Evolutionary conservation across 1,140 invertebrate species (phyloP).

Genomic region (Macrobrachium rosenbergii): DNA sequence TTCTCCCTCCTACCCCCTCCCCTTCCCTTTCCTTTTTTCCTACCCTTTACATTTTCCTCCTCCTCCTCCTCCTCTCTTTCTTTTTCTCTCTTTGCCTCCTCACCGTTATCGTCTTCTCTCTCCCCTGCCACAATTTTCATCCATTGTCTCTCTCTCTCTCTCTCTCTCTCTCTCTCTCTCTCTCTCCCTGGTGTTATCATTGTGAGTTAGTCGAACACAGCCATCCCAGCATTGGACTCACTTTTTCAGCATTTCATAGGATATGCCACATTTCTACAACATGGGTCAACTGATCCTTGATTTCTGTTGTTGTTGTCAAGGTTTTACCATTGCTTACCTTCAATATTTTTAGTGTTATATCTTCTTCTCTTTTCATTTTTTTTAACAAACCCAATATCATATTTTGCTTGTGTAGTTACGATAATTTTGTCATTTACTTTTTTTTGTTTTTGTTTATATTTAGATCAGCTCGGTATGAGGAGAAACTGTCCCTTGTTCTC

Average conservation of each 20-base stretch:
- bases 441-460: no score
- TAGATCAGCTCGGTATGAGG: no score
- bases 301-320: not conserved
- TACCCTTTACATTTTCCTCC: not conserved
- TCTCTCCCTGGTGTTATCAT: slow-evolving; percentile 6
- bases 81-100: not conserved
- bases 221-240: not conserved
- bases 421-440: no score
- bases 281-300: slow-evolving; percentile 31
- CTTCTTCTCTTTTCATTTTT: slow-evolving; percentile 19
- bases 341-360: not conserved
- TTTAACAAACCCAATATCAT: not conserved
- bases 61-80: not conserved
- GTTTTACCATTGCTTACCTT: not conserved
- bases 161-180: not conserved
- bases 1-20: not conserved
- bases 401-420: no score
- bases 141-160: not conserved
- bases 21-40: not conserved
- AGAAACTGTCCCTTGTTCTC: no score
- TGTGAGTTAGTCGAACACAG: not conserved
- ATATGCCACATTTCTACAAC: slow-evolving; percentile 57
- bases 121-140: not conserved
- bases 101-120: no score
- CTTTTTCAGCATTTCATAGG: slow-evolving; percentile 38